Conservation (phyloP, 1,140 invertebrate genomes). For the Pissodes strobi region DNA sequence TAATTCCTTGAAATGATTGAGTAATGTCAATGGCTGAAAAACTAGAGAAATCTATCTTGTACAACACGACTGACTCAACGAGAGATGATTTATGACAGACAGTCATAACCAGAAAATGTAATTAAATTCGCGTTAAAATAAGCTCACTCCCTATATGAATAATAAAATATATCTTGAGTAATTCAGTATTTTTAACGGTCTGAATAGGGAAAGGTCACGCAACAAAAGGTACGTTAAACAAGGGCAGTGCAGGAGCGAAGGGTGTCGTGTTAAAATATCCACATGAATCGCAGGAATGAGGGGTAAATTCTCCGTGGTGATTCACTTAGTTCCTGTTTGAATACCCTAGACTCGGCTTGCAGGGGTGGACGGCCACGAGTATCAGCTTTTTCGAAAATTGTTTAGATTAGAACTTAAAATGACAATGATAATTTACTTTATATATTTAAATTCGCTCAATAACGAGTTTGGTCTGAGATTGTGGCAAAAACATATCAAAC, state of each 20-base stretch:
- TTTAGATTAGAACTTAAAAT: too few relatives aligned
- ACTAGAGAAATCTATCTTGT: too few relatives aligned
- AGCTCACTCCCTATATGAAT: constrained; percentile 14
- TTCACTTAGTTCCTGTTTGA: constrained; percentile 33
- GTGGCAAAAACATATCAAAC: too few relatives aligned
- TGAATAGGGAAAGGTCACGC: constrained; percentile 31
- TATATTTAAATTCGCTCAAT: too few relatives aligned
- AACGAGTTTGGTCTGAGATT: too few relatives aligned
- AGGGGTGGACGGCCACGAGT: constrained; percentile 5
- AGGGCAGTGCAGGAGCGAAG: constrained; percentile 37
- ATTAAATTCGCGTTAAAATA: constrained; percentile 18
- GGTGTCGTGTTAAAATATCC: constrained; percentile 27
- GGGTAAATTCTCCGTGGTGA: constrained; percentile 31
- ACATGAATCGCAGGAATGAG: constrained; percentile 38
- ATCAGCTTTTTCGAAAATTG: too few relatives aligned
- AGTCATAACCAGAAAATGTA: not conserved
- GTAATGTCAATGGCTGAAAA: too few relatives aligned
- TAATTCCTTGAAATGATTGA: too few relatives aligned
- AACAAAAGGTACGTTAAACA: constrained; percentile 40
- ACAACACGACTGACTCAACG: too few relatives aligned
- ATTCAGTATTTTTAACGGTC: constrained; percentile 24
- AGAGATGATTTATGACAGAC: too few relatives aligned
- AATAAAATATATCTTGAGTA: constrained; percentile 27
- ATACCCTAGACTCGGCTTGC: not conserved
- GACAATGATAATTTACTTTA: too few relatives aligned